Base-by-base conservation (phyloP, 1,140 invertebrate genomes). In the Ylistrum balloti region DNA sequence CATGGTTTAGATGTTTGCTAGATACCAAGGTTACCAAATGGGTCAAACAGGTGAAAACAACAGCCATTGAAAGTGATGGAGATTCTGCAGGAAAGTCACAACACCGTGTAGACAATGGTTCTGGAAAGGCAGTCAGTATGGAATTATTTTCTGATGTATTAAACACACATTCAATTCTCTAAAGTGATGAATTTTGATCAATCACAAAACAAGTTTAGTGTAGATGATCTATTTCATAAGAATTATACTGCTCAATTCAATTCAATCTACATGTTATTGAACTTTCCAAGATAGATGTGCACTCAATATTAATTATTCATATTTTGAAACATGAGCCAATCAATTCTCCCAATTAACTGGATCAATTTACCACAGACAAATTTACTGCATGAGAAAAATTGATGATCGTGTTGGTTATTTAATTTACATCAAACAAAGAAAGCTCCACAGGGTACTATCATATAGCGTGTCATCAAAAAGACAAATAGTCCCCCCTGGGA, bases 221-320 rank as follows among this genome's bases (percentile, higher is more conserved):
- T 74, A 74, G 2, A 74, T 74, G 41, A 11, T 74, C 2, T 74
- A 74, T n/a, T 74, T 2, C 5, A 74, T n/a, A 28, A 28, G 22
- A 56, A 56, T 11, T 17, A 74, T n/a, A 74, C n/a, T 74, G 56
- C 13, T 74, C 56, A 0, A 28, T 74, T n/a, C n/a, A 74, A 28
- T n/a, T 74, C 56, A 74, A 74, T 28, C n/a, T 9, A 74, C 2
- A n/a, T 17, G n/a, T 28, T 74, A 74, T 28, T 74, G 56, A 74
- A 74, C 41, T 13, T 45, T 45, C 9, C 41, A 1, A 1, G 1
- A 74, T 28, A 9, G 20, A 74, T 9, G 22, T 28, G 28, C 28
- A 74, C 56, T 74, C 56, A 74, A 74, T n/a, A 74, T 74, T 28
- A 74, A 74, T 74, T 74, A 74, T 74, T 74, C n/a, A 74, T 74